Conservation (phyloP, 2,797 vertebrate genomes). For the Darevskia nairensis region DNA sequence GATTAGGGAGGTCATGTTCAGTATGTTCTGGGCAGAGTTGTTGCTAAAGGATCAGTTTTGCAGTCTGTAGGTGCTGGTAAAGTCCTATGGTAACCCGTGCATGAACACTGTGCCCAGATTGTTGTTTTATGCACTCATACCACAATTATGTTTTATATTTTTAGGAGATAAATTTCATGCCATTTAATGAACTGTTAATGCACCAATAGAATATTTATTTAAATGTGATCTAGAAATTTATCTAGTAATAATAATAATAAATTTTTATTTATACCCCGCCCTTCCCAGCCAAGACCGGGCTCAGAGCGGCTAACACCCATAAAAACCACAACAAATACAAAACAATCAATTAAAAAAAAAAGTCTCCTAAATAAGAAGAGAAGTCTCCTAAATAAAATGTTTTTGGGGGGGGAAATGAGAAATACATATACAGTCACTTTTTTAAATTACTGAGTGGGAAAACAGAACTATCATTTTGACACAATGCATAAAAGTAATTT, state of each 20-base stretch:
- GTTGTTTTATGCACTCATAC: not conserved
- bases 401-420: not conserved
- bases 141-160: not conserved
- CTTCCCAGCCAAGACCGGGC: no score
- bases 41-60: not conserved
- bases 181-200: not conserved
- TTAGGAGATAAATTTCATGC: not conserved
- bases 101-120: not conserved
- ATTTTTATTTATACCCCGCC: no score
- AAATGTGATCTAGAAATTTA: not conserved
- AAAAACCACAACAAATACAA: no score
- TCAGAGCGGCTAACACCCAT: no score
- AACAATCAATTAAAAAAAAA: no score
- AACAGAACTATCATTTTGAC: conserved; percentile 43
- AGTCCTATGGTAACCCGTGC: not conserved
- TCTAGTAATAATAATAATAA: no score
- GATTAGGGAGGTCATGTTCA: not conserved
- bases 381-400: conserved; percentile 13
- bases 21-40: not conserved
- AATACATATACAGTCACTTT: not conserved
- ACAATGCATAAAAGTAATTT: conserved; percentile 24
- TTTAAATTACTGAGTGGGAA: conserved; percentile 38
- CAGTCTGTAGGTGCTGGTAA: not conserved
- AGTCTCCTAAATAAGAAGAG: no score
- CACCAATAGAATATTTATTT: not conserved